Evolutionary conservation across 1,140 invertebrate genomes (phyloP).

Genomic region (Anastatus disparis): DNA sequence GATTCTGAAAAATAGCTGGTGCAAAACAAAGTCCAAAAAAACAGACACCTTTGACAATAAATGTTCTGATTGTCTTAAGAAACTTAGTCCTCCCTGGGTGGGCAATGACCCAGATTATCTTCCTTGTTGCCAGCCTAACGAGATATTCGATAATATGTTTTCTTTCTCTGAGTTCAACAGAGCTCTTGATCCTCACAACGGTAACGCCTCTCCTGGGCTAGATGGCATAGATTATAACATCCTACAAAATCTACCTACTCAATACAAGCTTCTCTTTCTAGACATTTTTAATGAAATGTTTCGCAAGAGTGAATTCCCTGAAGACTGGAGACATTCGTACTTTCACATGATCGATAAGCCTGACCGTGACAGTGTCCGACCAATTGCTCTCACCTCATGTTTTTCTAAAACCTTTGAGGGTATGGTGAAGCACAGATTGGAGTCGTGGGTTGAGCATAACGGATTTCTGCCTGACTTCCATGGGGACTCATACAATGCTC

Average conservation of each 20-base stretch:
- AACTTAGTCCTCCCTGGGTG: not conserved
- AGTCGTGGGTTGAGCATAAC: not conserved
- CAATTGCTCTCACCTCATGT: conserved; percentile 15
- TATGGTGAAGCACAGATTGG: not conserved
- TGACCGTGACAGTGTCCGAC: not conserved
- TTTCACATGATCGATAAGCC: conserved; percentile 12
- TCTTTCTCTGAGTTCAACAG: not conserved
- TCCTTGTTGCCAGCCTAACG: not conserved
- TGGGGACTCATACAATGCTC: no score
- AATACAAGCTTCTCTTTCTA: not conserved
- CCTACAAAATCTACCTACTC: not conserved
- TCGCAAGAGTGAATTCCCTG: not conserved
- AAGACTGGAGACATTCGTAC: not conserved
- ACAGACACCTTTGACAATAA: no score
- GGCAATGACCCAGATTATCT: not conserved
- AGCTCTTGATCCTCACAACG: not conserved
- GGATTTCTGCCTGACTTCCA: no score
- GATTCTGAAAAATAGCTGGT: not conserved
- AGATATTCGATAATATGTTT: not conserved
- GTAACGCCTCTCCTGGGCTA: not conserved
- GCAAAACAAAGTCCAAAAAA: no score
- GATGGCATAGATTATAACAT: conserved; percentile 12
- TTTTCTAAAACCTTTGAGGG: not conserved
- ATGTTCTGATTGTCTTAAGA: not conserved
- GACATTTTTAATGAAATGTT: conserved; percentile 26